Evolutionary conservation across 2,113 vertebrate genomes (phyloP).

Genomic region (Eolophus roseicapilla): DNA sequence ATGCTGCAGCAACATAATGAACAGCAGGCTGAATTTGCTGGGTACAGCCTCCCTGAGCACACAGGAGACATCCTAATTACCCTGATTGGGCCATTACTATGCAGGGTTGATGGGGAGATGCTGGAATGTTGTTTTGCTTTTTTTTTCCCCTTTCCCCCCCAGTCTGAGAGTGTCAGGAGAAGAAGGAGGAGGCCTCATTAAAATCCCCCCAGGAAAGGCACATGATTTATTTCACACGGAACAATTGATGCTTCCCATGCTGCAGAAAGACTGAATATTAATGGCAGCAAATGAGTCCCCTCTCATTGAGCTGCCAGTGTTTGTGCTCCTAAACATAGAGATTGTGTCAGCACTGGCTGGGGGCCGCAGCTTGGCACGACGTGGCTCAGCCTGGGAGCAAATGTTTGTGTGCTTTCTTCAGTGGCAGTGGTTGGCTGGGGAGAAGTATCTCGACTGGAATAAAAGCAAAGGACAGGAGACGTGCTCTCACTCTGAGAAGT

Average conservation of each 20-base stretch:
- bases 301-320: background rate
- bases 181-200: constrained; percentile 1
- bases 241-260: constrained; percentile 22
- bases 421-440: background rate
- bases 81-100: constrained; percentile 28
- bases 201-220: background rate
- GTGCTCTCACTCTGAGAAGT: background rate
- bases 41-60: constrained; percentile 4
- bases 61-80: constrained; percentile 49
- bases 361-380: background rate
- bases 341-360: background rate
- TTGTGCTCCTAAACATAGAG: background rate
- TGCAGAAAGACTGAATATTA: constrained; percentile 7
- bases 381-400: background rate
- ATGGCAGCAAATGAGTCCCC: background rate
- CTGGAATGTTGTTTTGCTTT: constrained; percentile 25
- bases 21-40: background rate
- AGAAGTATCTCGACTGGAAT: background rate
- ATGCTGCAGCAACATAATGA: background rate
- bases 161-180: background rate
- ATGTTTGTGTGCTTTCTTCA: background rate
- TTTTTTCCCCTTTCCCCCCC: background rate
- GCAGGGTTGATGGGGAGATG: constrained; percentile 14
- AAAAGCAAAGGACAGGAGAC: background rate
- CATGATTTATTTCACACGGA: constrained; percentile 4